phyloP scores from a whole-genome alignment of 2,888 invertebrate genomes.

The Pasiphila rectangulata region DNA sequence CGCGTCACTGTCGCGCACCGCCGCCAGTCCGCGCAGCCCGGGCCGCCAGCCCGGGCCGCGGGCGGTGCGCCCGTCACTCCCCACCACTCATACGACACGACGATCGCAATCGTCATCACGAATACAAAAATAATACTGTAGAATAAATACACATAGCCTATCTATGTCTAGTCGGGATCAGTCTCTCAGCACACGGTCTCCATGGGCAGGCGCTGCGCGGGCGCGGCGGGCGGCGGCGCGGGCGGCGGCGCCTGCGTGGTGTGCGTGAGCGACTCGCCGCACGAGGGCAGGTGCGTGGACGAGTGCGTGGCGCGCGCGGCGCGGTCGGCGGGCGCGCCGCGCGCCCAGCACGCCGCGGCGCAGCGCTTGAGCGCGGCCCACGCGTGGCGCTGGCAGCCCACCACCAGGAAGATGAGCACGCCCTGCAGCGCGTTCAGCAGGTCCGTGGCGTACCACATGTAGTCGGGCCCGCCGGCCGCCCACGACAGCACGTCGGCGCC shows the following conservation, averaged over 20 bases:
- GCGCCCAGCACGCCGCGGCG: slow-evolving; percentile 77
- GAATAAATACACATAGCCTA: slow-evolving; percentile 51
- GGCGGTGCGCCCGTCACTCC: slow-evolving; percentile 22
- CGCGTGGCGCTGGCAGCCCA: slow-evolving; percentile 93
- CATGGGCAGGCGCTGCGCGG: slow-evolving; percentile 79
- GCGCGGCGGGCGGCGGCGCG: slow-evolving; percentile 80
- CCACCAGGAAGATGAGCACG: slow-evolving; percentile 92
- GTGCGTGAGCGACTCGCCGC: slow-evolving; percentile 88
- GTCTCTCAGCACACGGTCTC: slow-evolving; percentile 81
- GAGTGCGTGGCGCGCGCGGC: slow-evolving; percentile 80
- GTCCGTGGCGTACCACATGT: slow-evolving; percentile 92
- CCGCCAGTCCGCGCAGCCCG: slow-evolving; percentile 7
- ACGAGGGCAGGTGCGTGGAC: slow-evolving; percentile 90
- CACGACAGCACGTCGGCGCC: slow-evolving; percentile 91
- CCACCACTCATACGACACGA: slow-evolving; percentile 35
- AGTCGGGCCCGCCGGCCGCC: slow-evolving; percentile 89
- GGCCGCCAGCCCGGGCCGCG: slow-evolving; percentile 6
- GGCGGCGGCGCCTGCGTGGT: slow-evolving; percentile 85
- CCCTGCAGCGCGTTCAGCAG: slow-evolving; percentile 93
- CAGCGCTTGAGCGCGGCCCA: slow-evolving; percentile 65
- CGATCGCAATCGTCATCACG: slow-evolving; percentile 53
- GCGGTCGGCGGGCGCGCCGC: slow-evolving; percentile 64
- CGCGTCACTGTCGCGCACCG: slow-evolving; percentile 25
- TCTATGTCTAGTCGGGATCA: not conserved
- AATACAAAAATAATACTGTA: slow-evolving; percentile 74